Base-by-base conservation (phyloP, 2,113 vertebrate species). In the Hemichromis elongatus region DNA sequence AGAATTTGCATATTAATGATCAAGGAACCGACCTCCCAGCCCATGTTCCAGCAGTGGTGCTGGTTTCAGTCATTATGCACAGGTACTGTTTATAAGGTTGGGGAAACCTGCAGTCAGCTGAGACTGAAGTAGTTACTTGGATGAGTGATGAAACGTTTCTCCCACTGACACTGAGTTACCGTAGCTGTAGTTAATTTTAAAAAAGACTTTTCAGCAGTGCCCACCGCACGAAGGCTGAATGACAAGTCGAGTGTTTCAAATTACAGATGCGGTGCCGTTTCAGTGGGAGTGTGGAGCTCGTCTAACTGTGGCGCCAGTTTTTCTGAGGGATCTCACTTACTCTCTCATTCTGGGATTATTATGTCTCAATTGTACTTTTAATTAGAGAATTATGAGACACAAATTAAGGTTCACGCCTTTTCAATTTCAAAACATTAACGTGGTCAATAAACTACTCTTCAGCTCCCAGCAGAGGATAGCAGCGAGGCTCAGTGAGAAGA, bases 161-260 rank as follows among this genome's bases (percentile, higher is more conserved):
- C n/a, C n/a, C n/a, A n/a, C n/a, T n/a, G n/a, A n/a, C n/a, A n/a
- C n/a, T n/a, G n/a, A 83, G 47, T 78, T 86, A 8, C 16, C 3
- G 10, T 24, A 30, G 70, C 57, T 79, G 83, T 24, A 24, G 61
- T 82, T 47, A n/a, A n/a, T n/a, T n/a, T n/a, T n/a, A 66, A 75
- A 88, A 77, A 9, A 28, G 77, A 87, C 66, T 50, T 84, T 79
- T 78, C 30, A 75, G 21, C 66, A 4, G 40, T 70, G 56, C 53
- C 82, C 53, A 73, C 77, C 61, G 75, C 10, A 50, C 26, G 53
- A 61, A 59, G 59, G 54, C 79, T 81, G 10, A 68, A 79, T 33
- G 90, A 80, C 75, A 56, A 88, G 56, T 80, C 53, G 28, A 88
- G 92, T 52, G 75, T 87, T 86, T 92, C 82, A 77, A 26, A 86